Percentiles rank a stretch among this genome's conserved stretches.
Evolutionary conservation across 1,140 invertebrate species (phyloP).

Genomic region (Heterodera schachtii): DNA sequence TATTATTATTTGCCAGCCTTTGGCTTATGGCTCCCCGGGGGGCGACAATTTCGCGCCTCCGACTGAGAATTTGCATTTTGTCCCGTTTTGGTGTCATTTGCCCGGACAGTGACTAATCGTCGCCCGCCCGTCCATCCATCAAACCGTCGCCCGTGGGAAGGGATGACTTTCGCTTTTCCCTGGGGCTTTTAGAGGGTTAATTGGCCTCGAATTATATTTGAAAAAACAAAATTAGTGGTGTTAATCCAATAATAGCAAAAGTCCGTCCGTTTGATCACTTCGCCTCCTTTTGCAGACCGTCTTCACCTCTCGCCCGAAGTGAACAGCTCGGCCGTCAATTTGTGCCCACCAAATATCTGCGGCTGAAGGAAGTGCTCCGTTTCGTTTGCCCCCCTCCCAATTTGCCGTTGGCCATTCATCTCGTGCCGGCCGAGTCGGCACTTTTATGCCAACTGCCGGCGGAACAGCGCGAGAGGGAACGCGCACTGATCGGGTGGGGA

Average conservation of each 20-base stretch:
- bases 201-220: neutral
- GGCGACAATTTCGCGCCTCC: neutral
- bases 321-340: slow-evolving; percentile 6
- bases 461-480: slow-evolving; percentile 4
- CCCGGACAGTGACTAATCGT: slow-evolving; percentile 11
- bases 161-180: slow-evolving; percentile 13
- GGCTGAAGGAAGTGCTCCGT: slow-evolving; percentile 15
- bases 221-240: neutral
- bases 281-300: neutral
- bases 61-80: slow-evolving; percentile 5
- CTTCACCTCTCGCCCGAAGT: neutral
- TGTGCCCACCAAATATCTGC: slow-evolving; percentile 27
- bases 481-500: slow-evolving; percentile 3
- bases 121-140: neutral
- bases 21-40: neutral
- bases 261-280: too few species aligned
- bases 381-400: slow-evolving; percentile 13
- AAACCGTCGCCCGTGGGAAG: neutral
- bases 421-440: slow-evolving; percentile 25
- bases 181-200: neutral
- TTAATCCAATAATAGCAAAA: too few species aligned
- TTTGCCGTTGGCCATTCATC: slow-evolving; percentile 9
- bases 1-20: neutral
- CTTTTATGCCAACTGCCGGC: slow-evolving; percentile 18
- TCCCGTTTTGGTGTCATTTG: slow-evolving; percentile 6